phyloP scores from a whole-genome alignment of 2,888 invertebrate genomes.

The Anorthoa munda region DNA sequence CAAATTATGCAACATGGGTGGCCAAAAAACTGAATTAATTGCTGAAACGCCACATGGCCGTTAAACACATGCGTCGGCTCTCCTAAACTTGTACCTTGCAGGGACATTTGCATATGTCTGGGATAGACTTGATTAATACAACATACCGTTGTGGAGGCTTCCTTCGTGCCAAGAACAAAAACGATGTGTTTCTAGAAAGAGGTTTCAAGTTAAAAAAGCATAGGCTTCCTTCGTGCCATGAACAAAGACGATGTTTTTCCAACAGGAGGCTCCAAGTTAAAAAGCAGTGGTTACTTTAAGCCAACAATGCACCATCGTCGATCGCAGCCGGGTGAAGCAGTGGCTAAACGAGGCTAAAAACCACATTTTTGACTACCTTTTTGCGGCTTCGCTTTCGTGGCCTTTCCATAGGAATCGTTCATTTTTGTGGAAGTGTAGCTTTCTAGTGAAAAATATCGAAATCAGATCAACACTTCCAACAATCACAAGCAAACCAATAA shows the following conservation, averaged over 20 bases:
- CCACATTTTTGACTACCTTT: no score
- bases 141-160: not conserved
- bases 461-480: no score
- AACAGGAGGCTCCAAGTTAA: not conserved
- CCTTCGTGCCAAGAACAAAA: not conserved
- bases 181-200: not conserved
- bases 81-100: conserved; percentile 8
- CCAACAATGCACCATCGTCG: not conserved
- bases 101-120: conserved; percentile 46
- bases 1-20: not conserved
- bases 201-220: not conserved
- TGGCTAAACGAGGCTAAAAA: no score
- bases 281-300: not conserved
- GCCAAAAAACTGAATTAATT: conserved; percentile 25
- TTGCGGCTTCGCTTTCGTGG: no score
- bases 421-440: no score
- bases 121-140: conserved; percentile 33
- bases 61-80: conserved; percentile 20
- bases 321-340: no score
- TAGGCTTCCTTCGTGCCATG: not conserved
- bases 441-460: no score
- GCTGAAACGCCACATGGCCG: conserved; percentile 16
- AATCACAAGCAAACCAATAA: no score
- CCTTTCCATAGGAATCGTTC: no score
- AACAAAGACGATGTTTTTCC: not conserved